Base-by-base conservation (phyloP, 2,797 vertebrate genomes). In the Euthynnus affinis region DNA sequence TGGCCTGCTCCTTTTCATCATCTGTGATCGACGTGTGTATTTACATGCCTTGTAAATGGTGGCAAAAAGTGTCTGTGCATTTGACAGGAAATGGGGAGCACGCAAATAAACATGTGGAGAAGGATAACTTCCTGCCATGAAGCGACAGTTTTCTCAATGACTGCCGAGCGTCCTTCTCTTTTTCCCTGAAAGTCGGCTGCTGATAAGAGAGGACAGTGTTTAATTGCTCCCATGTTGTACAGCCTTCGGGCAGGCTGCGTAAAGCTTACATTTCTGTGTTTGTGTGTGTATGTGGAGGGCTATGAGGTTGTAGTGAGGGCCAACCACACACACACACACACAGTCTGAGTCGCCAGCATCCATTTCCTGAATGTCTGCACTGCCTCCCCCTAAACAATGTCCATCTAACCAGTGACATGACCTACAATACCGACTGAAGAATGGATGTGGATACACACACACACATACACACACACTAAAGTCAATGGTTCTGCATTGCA, bases 41-140 rank as follows among this genome's bases (percentile, higher is more conserved):
- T 82, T 73, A 71, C 67, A 65, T 29, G 70, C 49, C 63, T 42
- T 58, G 46, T 25, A 44, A 84, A 61, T 78, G 71, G 46, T 69
- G 83, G 80, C 74, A 71, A 48, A 80, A 74, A 68, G 71, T 23
- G 60, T 69, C 40, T 64, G 59, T 48, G 55, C 51, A 53, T 87
- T 82, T 52, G 66, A 87, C 86, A 92, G 92, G 93, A 94, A 94
- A 89, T 88, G 87, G 87, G 87, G 87, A 75, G 70, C 74, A 75
- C 75, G 60, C 86, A 91, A 89, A 93, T 90, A 93, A 92, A 92
- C 88, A 88, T 71, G 22, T 9, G 15, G 71, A 87, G 80, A 89
- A 27, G 53, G 81, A 88, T 82, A 73, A 89, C 89, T 92, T 93
- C 91, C 92, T 91, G 90, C 71, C n/a, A 29, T 52, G 44, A 46